phyloP scores from a whole-genome alignment of 2,113 vertebrate genomes.

The Ceyx melanurus region DNA sequence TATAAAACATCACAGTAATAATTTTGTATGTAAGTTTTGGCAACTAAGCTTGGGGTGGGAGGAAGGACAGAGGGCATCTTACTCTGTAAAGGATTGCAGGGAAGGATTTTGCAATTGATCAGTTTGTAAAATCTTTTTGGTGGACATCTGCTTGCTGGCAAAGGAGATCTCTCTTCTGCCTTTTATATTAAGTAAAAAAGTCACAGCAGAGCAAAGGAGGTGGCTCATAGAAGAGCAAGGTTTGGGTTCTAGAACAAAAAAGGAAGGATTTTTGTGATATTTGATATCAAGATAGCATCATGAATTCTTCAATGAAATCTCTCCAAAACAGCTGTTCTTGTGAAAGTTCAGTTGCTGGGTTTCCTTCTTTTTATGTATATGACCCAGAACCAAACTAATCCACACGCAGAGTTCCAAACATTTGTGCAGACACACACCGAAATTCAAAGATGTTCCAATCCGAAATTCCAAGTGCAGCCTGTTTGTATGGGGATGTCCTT shows the following conservation, averaged over 20 bases:
- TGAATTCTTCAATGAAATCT: not conserved
- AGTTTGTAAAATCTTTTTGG: not conserved
- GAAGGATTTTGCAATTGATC: constrained; percentile 55
- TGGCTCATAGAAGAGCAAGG: not conserved
- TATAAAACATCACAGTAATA: constrained; percentile 51
- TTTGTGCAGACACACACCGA: not conserved
- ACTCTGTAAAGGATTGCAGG: constrained; percentile 40
- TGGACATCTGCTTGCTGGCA: constrained; percentile 33
- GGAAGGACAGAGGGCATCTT: constrained; percentile 57
- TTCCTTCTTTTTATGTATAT: not conserved
- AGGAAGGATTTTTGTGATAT: not conserved
- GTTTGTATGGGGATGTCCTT: not conserved
- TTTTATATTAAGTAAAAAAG: not conserved
- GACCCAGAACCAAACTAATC: not conserved
- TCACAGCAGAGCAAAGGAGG: not conserved
- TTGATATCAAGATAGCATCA: not conserved
- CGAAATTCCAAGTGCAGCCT: not conserved
- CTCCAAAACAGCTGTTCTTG: not conserved
- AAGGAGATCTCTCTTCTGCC: not conserved
- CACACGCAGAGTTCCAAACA: not conserved
- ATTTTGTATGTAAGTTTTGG: constrained; percentile 57
- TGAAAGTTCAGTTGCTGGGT: not conserved
- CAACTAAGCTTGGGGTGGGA: constrained; percentile 30
- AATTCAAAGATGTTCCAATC: not conserved
- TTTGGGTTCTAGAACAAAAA: not conserved